phyloP scores from a whole-genome alignment of 1,140 invertebrate species.

The Papilio glaucus region DNA sequence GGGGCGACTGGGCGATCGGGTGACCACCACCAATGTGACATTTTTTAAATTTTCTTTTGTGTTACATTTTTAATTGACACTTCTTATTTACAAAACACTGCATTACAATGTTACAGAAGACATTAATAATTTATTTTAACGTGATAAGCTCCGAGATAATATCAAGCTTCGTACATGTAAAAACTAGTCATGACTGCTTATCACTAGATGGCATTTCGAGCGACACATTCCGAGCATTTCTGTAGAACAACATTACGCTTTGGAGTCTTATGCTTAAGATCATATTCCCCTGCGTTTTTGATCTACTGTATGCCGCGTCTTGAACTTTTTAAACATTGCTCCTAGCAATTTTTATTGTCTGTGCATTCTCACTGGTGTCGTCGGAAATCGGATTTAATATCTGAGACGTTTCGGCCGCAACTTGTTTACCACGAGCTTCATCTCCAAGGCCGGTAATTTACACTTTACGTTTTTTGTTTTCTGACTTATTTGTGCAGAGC shows the following conservation, averaged over 20 bases:
- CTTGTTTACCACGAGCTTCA: slow-evolving; percentile 49
- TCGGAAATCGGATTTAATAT: slow-evolving; percentile 64
- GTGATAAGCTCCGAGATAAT: slow-evolving; percentile 1
- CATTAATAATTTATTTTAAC: slow-evolving; percentile 4
- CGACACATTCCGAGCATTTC: background rate
- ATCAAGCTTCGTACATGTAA: slow-evolving; percentile 11
- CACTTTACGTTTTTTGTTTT: slow-evolving; percentile 45
- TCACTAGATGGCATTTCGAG: background rate
- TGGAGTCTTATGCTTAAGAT: background rate
- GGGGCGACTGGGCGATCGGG: no score
- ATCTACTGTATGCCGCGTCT: background rate
- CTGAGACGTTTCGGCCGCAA: slow-evolving; percentile 50
- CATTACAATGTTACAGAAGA: background rate
- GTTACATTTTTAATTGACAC: slow-evolving; percentile 12
- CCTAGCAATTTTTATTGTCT: slow-evolving; percentile 61
- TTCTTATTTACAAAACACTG: background rate
- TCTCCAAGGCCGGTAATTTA: slow-evolving; percentile 62
- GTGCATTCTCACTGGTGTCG: slow-evolving; percentile 59
- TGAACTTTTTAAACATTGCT: slow-evolving; percentile 46
- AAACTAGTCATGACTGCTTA: slow-evolving; percentile 19
- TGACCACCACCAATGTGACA: no score
- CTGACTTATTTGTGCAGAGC: slow-evolving; percentile 33
- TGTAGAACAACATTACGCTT: background rate
- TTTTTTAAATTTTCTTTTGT: no score
- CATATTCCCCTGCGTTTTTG: background rate